Evolutionary conservation across 2,888 invertebrate genomes (phyloP), one percentile per base, ranked within the genome.

Genomic region (Cheilosia soror): DNA sequence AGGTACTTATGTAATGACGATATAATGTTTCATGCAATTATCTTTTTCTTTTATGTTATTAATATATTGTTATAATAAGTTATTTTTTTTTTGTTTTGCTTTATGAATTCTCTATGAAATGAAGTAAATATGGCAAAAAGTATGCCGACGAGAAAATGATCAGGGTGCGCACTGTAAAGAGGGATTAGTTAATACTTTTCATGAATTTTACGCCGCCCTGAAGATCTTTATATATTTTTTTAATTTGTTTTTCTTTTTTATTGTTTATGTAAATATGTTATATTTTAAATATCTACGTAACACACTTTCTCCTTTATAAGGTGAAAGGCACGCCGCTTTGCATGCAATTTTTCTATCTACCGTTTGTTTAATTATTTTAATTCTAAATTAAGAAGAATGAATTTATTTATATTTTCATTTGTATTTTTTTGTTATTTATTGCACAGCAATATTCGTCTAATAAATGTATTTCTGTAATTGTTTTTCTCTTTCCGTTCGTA

Each of bases 401-500:
- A 55, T 53, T 72, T 65, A 57, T 13, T 68, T 58, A 40, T 9
- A 31, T 63, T 80, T 66, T 31, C 57, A 60, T 73, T 85, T 85
- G 60, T 82, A 68, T 81, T 71, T 40, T 20, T 77, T 85, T 81
- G 76, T 85, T 83, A 76, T 65, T 77, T 87, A 87, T 87, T 88
- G 88, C 88, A 87, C 87, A 88, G 88, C 88, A 88, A 87, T 81
- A 81, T 72, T 83, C 77, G 69, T 80, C 77, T 71, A 78, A 77
- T 87, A 83, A 76, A 42, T 83, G 72, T 78, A 63, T 84, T 63
- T 77, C 62, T 66, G 60, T 81, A 63, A 68, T 80, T 80, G 20
- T 44, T 78, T 81, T 73, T 62, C 63, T 69, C 15, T 76, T 84
- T 75, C 75, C 57, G 63, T 88, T 90, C 89, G 88, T 88, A 89